Base-by-base conservation (phyloP, 2,113 vertebrate genomes). In the Etia nguti region DNA sequence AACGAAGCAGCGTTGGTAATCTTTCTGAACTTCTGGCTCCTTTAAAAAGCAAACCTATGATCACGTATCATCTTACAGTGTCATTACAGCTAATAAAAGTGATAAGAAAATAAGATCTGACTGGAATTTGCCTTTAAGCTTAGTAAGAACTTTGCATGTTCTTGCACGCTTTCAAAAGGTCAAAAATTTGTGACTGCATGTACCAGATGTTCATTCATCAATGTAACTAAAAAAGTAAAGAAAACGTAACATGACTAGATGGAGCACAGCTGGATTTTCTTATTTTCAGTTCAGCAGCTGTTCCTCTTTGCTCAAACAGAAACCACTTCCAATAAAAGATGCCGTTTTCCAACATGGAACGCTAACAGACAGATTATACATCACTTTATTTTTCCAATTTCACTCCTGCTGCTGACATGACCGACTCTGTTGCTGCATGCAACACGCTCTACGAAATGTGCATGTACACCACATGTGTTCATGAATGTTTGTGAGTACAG, bases 371-470 rank as follows among this genome's bases (percentile, higher is more conserved):
- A 89, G 54, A 73, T 87, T 85, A 79, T 84, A 84, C 70, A 89
- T 93, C 90, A 84, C 75, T 29, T 48, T 79, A 79, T 81, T 90
- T 90, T 92, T 90, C 90, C 79, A 82, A 88, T 86, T 90, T 89
- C 46, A 22, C 84, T 48, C 57, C 86, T 60, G 82, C 80, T 46
- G 86, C 10, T 85, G 91, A 93, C 90, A 84, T 16, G 83, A 81
- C 79, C 8, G 85, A 62, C 84, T 82, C 80, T 4, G 31, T 4
- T 70, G 18, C 50, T 7, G 70, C 81, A 22, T 29, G 36, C 31
- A 80, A 50, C 82, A 18, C 12, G 22, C 81, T 41, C 81, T 60
- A 57, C 38, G 81, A 84, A 80, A 75, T 36, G 55, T 88, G 65
- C 57, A 59, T 11, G 73, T 34, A 50, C 73, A 0, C 3, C 50